Conservation (phyloP, 2,113 vertebrate species). For the Fregetta grallaria region DNA sequence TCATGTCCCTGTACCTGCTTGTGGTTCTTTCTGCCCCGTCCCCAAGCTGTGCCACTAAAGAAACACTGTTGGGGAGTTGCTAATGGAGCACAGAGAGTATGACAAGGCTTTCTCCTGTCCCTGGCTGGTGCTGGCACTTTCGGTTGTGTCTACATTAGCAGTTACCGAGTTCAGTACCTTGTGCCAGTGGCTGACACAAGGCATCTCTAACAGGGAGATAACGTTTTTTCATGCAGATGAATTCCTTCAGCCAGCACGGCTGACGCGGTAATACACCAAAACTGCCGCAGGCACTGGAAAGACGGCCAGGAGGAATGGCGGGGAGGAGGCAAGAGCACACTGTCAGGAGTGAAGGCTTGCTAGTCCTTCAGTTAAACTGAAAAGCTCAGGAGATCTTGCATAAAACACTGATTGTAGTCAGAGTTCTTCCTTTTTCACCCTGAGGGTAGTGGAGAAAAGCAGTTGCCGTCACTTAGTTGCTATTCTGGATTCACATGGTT, state of each 20-base stretch:
- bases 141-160: not conserved
- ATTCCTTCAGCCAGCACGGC: not conserved
- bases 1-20: not conserved
- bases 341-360: not conserved
- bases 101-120: not conserved
- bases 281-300: not conserved
- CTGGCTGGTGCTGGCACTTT: not conserved
- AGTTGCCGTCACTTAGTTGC: not conserved
- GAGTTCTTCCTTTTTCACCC: not conserved
- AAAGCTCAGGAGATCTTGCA: not conserved
- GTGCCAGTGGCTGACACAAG: not conserved
- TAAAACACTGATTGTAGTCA: not conserved
- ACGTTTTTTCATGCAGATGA: not conserved
- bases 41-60: not conserved
- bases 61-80: not conserved
- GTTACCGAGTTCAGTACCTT: not conserved
- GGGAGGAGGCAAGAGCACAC: not conserved
- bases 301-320: not conserved
- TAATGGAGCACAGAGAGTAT: fast-evolving
- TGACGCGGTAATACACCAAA: not conserved
- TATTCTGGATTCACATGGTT: not conserved
- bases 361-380: not conserved
- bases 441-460: not conserved
- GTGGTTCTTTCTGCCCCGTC: not conserved
- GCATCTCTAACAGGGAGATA: not conserved